phyloP scores from a whole-genome alignment of 2,888 invertebrate species.

The Drosophila setosimentum region DNA sequence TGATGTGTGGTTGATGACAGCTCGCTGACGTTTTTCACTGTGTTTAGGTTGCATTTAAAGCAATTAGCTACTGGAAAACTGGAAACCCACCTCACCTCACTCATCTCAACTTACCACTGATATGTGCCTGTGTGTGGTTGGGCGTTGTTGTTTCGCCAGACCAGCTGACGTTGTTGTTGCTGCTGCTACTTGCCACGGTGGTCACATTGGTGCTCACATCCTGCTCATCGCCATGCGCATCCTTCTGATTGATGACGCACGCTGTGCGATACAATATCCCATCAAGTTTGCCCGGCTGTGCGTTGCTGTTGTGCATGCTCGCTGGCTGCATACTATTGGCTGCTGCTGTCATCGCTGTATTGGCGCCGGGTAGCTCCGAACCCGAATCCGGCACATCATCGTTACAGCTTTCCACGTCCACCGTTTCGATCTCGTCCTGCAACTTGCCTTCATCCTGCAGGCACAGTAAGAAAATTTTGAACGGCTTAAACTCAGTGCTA shows the following conservation, averaged over 20 bases:
- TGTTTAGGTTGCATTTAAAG: not conserved
- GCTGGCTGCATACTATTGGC: constrained; percentile 43
- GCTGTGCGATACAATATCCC: constrained; percentile 84
- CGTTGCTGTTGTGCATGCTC: constrained; percentile 80
- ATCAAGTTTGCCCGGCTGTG: constrained; percentile 83
- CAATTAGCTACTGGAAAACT: constrained; percentile 11
- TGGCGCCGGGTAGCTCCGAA: constrained; percentile 73
- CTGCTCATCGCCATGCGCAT: constrained; percentile 77
- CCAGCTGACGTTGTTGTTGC: constrained; percentile 61
- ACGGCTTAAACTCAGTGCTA: not conserved
- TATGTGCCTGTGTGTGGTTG: constrained; percentile 76
- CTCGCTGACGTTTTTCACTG: constrained; percentile 84
- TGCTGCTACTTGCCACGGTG: constrained; percentile 71
- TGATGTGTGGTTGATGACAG: constrained; percentile 85
- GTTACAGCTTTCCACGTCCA: constrained; percentile 88
- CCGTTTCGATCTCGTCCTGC: constrained; percentile 89
- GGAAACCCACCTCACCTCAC: not conserved
- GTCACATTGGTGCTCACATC: constrained; percentile 80
- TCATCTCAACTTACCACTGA: constrained; percentile 77
- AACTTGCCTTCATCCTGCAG: constrained; percentile 75
- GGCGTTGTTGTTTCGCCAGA: constrained; percentile 54
- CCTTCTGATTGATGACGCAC: constrained; percentile 83
- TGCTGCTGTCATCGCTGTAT: constrained; percentile 4
- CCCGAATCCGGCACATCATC: constrained; percentile 85
- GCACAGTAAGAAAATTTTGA: not conserved